Evolutionary conservation across 1,140 invertebrate species (phyloP).

Genomic region (Ephestia elutella): DNA sequence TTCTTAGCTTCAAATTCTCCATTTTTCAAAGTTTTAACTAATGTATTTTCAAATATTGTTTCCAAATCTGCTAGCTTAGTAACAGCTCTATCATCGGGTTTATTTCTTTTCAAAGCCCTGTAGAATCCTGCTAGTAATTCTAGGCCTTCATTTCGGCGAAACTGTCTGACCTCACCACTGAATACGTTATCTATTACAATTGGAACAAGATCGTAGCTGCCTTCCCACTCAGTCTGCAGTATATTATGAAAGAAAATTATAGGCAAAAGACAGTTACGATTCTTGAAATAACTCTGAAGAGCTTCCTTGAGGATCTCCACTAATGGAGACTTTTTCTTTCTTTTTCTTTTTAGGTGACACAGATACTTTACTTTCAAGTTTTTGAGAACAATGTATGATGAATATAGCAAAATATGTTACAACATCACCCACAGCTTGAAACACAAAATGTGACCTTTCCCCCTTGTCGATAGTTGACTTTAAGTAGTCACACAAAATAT

Average conservation of each 20-base stretch:
- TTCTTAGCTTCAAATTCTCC: conserved; percentile 50
- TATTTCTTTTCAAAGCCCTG: conserved; percentile 67
- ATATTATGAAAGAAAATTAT: conserved; percentile 79
- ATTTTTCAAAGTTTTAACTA: conserved; percentile 30
- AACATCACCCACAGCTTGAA: conserved; percentile 80
- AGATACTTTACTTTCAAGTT: conserved; percentile 44
- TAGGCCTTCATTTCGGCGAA: conserved; percentile 78
- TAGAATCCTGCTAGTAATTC: conserved; percentile 79
- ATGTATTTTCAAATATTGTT: conserved; percentile 33
- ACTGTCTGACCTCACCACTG: conserved; percentile 76
- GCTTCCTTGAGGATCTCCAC: conserved; percentile 71
- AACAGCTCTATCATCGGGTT: conserved; percentile 32
- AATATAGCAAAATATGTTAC: conserved; percentile 80
- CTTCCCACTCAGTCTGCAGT: conserved; percentile 77
- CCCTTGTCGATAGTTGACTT: conserved; percentile 79
- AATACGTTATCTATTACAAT: conserved; percentile 77
- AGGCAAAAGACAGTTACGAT: conserved; percentile 78
- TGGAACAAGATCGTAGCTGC: conserved; percentile 75
- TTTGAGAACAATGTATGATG: conserved; percentile 77
- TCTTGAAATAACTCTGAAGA: conserved; percentile 76
- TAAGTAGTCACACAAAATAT: conserved; percentile 75
- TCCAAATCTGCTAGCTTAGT: conserved; percentile 39
- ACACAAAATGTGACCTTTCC: conserved; percentile 76
- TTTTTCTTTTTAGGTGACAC: conserved; percentile 50
- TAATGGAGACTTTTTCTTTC: conserved; percentile 51